Evolutionary conservation across 2,888 invertebrate species (phyloP).

Genomic region (Pterostichus madidus): DNA sequence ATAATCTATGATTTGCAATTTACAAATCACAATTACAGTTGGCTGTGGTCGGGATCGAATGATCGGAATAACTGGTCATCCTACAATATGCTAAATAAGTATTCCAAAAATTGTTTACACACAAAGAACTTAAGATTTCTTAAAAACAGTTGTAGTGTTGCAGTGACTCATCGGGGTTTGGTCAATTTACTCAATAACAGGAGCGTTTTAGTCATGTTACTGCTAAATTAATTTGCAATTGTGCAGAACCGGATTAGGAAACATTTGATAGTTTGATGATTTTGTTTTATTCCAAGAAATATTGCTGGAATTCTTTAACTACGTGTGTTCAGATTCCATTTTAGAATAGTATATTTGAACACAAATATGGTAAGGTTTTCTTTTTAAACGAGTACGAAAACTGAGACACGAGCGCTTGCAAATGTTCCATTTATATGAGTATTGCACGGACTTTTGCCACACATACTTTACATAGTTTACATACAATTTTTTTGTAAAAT

Average conservation of each 20-base stretch:
- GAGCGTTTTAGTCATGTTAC: constrained; percentile 8
- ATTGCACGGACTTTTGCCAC: too few relatives aligned
- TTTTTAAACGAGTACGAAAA: too few relatives aligned
- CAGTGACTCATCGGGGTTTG: not conserved
- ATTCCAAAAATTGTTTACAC: constrained; percentile 13
- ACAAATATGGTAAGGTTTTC: too few relatives aligned
- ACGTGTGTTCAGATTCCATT: too few relatives aligned
- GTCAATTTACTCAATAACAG: constrained; percentile 1
- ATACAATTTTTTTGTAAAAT: too few relatives aligned
- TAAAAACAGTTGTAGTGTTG: not conserved
- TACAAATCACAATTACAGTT: constrained; percentile 1
- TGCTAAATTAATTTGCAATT: constrained; percentile 22
- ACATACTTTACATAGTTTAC: too few relatives aligned
- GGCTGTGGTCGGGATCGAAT: constrained; percentile 22
- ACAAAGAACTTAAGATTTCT: constrained; percentile 1
- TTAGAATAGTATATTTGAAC: too few relatives aligned
- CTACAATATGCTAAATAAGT: not conserved
- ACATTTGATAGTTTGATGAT: too few relatives aligned
- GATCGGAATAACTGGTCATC: not conserved
- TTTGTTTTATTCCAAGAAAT: too few relatives aligned
- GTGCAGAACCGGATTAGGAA: not conserved
- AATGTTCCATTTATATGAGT: too few relatives aligned
- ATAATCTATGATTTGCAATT: constrained; percentile 6
- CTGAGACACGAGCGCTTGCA: too few relatives aligned
- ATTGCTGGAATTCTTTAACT: too few relatives aligned